Percentiles rank a stretch among this genome's conserved stretches.
These are phyloP conservation scores for Drosophila navojoa DNA, from an alignment of 1,140 invertebrate genomes.

Conservation along the genomic window DNA sequence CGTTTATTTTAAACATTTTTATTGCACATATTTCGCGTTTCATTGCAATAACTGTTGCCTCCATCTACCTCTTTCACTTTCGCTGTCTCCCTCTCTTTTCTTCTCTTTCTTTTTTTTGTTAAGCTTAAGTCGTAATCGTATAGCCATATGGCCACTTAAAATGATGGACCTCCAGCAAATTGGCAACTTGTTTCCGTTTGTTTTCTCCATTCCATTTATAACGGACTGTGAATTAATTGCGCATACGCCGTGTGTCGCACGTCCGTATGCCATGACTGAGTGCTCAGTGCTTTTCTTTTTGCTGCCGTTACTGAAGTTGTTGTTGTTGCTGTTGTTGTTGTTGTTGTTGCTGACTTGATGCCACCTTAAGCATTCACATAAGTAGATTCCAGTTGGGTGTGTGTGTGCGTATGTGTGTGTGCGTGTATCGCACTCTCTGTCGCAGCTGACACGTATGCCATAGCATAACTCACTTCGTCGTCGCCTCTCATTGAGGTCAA, in stretches of 20 bases:
- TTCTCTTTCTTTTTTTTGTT: slow-evolving; percentile 4
- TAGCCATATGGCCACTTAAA: slow-evolving; percentile 69
- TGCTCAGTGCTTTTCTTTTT: slow-evolving; percentile 2
- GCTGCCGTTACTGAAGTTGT: not conserved
- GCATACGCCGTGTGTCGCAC: slow-evolving; percentile 63
- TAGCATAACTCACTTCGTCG: slow-evolving; percentile 29
- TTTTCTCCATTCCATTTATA: slow-evolving; percentile 57
- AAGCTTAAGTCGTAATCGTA: slow-evolving; percentile 69
- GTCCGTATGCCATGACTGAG: not conserved
- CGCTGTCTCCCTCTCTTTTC: not conserved
- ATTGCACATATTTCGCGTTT: slow-evolving; percentile 74
- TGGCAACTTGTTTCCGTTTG: slow-evolving; percentile 40
- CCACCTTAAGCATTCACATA: slow-evolving; percentile 26
- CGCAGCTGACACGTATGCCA: slow-evolving; percentile 31
- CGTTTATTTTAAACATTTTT: slow-evolving; percentile 73
- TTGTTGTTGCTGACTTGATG: slow-evolving; percentile 4
- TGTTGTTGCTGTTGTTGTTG: not conserved
- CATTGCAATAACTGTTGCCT: slow-evolving; percentile 65
- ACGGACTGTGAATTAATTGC: slow-evolving; percentile 67
- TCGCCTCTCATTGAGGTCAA: slow-evolving; percentile 20
- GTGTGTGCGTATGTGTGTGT: no score
- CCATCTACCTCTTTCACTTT: not conserved
- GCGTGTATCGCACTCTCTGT: not conserved
- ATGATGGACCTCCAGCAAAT: slow-evolving; percentile 51
- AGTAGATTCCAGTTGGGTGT: slow-evolving; percentile 16